Percentiles rank a stretch among this genome's conserved stretches.
Conservation (phyloP, 2,888 invertebrate species). For the Orchesellides sinensis region DNA sequence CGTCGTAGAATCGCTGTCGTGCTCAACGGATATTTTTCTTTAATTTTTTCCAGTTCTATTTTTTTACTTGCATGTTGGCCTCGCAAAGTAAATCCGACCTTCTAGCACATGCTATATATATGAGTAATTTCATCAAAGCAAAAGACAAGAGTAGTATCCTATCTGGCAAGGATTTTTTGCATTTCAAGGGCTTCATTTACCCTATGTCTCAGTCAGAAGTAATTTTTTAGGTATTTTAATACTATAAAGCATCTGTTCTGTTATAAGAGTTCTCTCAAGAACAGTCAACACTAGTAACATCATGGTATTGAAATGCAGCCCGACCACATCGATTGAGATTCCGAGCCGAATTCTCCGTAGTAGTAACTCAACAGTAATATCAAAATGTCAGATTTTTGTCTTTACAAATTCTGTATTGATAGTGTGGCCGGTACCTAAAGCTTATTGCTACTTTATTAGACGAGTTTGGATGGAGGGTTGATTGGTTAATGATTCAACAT, state of each 20-base stretch:
- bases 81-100: background rate
- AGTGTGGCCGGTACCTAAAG: too few species aligned
- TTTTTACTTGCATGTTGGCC: constrained; percentile 13
- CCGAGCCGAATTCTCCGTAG: too few species aligned
- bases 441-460: constrained; percentile 48
- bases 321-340: too few species aligned
- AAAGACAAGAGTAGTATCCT: too few species aligned
- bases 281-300: too few species aligned
- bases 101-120: background rate
- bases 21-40: constrained; percentile 30
- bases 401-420: too few species aligned
- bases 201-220: background rate
- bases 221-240: background rate
- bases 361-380: too few species aligned
- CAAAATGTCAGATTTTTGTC: too few species aligned
- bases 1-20: too few species aligned
- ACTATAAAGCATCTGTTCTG: background rate
- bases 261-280: too few species aligned
- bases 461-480: constrained; percentile 43
- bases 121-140: too few species aligned
- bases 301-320: too few species aligned
- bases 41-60: constrained; percentile 4
- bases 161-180: constrained; percentile 25
- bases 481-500: constrained; percentile 53
- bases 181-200: constrained; percentile 45